These are phyloP conservation scores for Andrena hattorfiana DNA, from an alignment of 2,888 invertebrate species.

Conservation along the genomic window DNA sequence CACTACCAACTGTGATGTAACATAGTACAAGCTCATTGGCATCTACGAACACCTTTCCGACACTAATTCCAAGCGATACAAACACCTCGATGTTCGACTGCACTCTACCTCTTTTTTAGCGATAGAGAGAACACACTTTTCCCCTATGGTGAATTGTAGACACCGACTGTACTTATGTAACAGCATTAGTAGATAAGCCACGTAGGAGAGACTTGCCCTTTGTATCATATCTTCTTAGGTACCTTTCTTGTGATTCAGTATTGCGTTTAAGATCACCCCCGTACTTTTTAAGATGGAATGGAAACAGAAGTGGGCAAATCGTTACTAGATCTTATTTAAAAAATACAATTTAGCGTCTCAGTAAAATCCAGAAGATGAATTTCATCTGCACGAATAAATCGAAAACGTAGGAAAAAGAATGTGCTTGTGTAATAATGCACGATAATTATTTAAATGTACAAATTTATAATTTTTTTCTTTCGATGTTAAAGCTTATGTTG, in stretches of 20 bases:
- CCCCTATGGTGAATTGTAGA: conserved; percentile 52
- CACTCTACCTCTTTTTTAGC: conserved; percentile 51
- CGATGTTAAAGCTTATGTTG: too few species aligned
- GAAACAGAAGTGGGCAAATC: conserved; percentile 52
- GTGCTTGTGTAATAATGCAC: too few species aligned
- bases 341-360: background rate
- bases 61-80: conserved; percentile 51
- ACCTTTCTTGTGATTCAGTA: conserved; percentile 45
- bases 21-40: conserved; percentile 34
- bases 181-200: conserved; percentile 59
- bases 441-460: too few species aligned
- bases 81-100: conserved; percentile 46
- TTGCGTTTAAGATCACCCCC: conserved; percentile 50
- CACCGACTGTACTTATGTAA: conserved; percentile 57
- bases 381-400: background rate
- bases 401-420: too few species aligned
- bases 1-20: conserved; percentile 29
- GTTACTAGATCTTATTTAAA: background rate
- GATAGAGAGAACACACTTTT: conserved; percentile 50
- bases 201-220: conserved; percentile 56
- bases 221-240: conserved; percentile 59
- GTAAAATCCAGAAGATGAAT: background rate
- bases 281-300: conserved; percentile 49
- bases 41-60: conserved; percentile 32
- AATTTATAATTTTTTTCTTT: too few species aligned